A percentile compares a stretch with the other conserved stretches of the same genome.
Evolutionary conservation across 2,888 invertebrate genomes (phyloP).

Genomic region (Rotaria magnacalcarata): DNA sequence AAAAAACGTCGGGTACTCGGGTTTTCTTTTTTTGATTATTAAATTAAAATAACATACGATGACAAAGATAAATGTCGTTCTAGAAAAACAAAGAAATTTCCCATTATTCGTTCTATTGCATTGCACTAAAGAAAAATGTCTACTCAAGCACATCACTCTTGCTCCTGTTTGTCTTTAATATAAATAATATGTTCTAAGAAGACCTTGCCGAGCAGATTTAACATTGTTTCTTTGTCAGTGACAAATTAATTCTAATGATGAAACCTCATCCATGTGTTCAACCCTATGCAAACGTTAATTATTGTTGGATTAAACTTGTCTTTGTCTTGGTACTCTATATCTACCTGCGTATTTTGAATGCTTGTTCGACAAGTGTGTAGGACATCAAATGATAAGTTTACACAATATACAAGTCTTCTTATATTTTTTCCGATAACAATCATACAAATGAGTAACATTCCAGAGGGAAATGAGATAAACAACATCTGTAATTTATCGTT

Average conservation of each 20-base stretch:
- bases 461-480: neutral
- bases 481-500: neutral
- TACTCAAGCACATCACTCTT: neutral
- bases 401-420: conserved; percentile 10
- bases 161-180: neutral
- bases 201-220: neutral
- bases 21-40: conserved; percentile 19
- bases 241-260: conserved; percentile 23
- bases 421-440: neutral
- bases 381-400: neutral
- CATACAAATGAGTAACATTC: neutral
- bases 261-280: neutral
- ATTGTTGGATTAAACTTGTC: conserved; percentile 1
- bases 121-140: neutral
- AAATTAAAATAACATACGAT: conserved; percentile 24
- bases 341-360: neutral
- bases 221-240: neutral
- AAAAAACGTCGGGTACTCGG: neutral
- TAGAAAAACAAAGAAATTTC: neutral
- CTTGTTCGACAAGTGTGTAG: neutral
- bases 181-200: neutral
- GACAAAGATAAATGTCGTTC: conserved; percentile 10
- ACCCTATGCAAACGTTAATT: neutral
- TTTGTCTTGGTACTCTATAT: neutral
- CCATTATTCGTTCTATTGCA: neutral